Evolutionary conservation across 1,140 invertebrate species (phyloP).

Genomic region (Drosophila quadrilineata): DNA sequence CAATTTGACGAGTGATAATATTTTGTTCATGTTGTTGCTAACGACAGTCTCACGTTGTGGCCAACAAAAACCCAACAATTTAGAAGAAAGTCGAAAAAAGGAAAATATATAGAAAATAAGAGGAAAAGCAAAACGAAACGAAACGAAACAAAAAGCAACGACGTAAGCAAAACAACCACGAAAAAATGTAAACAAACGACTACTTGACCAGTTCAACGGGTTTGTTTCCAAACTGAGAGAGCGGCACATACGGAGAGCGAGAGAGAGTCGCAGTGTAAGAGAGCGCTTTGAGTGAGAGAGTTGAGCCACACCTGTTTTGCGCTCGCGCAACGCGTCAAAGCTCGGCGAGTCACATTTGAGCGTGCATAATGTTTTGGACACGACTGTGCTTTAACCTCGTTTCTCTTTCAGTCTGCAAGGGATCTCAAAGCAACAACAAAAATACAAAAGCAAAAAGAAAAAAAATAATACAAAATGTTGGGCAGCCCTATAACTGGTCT

Average conservation of each 20-base stretch:
- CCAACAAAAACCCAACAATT: slow-evolving; percentile 49
- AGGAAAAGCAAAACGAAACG: slow-evolving; percentile 44
- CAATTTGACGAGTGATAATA: no score
- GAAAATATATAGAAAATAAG: slow-evolving; percentile 15
- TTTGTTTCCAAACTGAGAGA: slow-evolving; percentile 49
- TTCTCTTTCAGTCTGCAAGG: slow-evolving; percentile 46
- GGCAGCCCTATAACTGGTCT: slow-evolving; percentile 74
- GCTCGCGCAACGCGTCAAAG: slow-evolving; percentile 44
- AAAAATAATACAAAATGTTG: no score
- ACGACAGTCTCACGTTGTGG: slow-evolving; percentile 35
- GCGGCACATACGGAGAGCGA: not conserved
- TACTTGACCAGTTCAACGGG: slow-evolving; percentile 62
- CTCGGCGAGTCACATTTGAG: not conserved
- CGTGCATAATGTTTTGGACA: slow-evolving; percentile 13
- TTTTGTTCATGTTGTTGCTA: slow-evolving; percentile 45
- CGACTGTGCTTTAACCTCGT: slow-evolving; percentile 69
- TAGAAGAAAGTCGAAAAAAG: slow-evolving; percentile 48
- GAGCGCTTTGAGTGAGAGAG: not conserved
- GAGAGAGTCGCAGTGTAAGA: not conserved
- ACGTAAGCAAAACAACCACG: slow-evolving; percentile 36
- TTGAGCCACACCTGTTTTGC: slow-evolving; percentile 68
- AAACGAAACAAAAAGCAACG: slow-evolving; percentile 19
- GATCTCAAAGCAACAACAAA: slow-evolving; percentile 11
- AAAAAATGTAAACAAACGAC: slow-evolving; percentile 75
- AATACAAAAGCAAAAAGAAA: no score